A percentile compares a stretch with the other conserved stretches of the same genome.
Evolutionary conservation across 2,797 vertebrate species (phyloP).

Genomic region (Scomberomorus guttatus): DNA sequence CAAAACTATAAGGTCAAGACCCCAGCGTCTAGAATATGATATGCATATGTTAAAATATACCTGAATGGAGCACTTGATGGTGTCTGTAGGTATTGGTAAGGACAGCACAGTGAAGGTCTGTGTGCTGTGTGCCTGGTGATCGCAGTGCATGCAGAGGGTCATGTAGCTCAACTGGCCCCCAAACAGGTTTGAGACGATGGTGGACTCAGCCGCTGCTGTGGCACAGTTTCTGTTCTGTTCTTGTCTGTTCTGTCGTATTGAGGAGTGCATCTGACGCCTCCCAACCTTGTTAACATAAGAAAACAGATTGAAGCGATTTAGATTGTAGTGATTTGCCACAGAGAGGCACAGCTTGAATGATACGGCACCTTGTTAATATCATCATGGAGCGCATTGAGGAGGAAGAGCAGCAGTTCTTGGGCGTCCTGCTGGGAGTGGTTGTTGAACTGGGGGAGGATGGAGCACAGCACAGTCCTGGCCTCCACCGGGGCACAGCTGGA

Average conservation of each 20-base stretch:
- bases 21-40: background rate
- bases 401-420: conserved; percentile 90
- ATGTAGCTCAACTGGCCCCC: conserved; percentile 87
- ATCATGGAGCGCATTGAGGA: conserved; percentile 88
- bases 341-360: background rate
- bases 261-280: conserved; percentile 42
- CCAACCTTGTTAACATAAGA: conserved; percentile 49
- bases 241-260: background rate
- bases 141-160: conserved; percentile 85
- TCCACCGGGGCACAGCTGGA: conserved; percentile 82
- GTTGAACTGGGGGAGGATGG: conserved; percentile 84
- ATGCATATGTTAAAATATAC: conserved; percentile 66
- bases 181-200: conserved; percentile 87
- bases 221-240: conserved; percentile 36
- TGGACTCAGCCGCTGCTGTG: conserved; percentile 69
- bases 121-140: conserved; percentile 75
- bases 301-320: background rate
- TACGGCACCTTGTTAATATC: conserved; percentile 86
- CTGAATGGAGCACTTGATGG: conserved; percentile 86
- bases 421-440: conserved; percentile 89
- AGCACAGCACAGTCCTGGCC: conserved; percentile 80
- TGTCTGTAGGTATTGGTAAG: conserved; percentile 85
- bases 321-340: background rate
- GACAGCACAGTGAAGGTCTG: conserved; percentile 90
- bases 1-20: background rate